These are phyloP conservation scores for Tryphoninae sp. DNA, from an alignment of 2,888 invertebrate species.

Conservation along the genomic window DNA sequence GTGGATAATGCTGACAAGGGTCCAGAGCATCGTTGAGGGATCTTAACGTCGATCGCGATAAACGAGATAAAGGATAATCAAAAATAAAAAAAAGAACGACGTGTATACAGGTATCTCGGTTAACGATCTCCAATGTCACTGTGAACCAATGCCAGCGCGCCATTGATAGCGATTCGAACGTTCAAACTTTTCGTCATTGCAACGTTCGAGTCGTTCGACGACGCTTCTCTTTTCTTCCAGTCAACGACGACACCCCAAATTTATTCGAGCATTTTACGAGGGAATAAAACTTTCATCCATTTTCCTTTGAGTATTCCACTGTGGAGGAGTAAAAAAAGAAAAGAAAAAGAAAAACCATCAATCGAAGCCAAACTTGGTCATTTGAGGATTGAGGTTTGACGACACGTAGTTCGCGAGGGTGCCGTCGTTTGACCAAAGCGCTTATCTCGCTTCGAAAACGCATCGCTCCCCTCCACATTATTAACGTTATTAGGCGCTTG, in stretches of 20 bases:
- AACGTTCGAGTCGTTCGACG: slow-evolving; percentile 55
- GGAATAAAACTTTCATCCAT: background rate
- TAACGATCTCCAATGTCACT: slow-evolving; percentile 76
- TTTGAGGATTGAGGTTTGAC: background rate
- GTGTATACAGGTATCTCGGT: slow-evolving; percentile 71
- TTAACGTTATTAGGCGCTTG: slow-evolving; percentile 53
- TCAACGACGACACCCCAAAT: slow-evolving; percentile 62
- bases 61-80: slow-evolving; percentile 43
- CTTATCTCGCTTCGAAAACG: slow-evolving; percentile 38
- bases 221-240: slow-evolving; percentile 53
- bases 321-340: slow-evolving; percentile 9
- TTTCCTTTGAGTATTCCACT: slow-evolving; percentile 18
- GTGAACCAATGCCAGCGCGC: slow-evolving; percentile 78
- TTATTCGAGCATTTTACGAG: slow-evolving; percentile 37
- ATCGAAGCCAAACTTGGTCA: background rate
- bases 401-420: slow-evolving; percentile 27
- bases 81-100: slow-evolving; percentile 63
- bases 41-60: slow-evolving; percentile 62
- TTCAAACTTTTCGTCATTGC: slow-evolving; percentile 3
- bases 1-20: slow-evolving; percentile 75
- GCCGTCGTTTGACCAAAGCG: slow-evolving; percentile 40
- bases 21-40: slow-evolving; percentile 79
- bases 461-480: slow-evolving; percentile 27
- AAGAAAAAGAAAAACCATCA: background rate
- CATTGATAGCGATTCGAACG: slow-evolving; percentile 54